Conservation (phyloP, 2,113 vertebrate species). For the Carlito syrichta region DNA sequence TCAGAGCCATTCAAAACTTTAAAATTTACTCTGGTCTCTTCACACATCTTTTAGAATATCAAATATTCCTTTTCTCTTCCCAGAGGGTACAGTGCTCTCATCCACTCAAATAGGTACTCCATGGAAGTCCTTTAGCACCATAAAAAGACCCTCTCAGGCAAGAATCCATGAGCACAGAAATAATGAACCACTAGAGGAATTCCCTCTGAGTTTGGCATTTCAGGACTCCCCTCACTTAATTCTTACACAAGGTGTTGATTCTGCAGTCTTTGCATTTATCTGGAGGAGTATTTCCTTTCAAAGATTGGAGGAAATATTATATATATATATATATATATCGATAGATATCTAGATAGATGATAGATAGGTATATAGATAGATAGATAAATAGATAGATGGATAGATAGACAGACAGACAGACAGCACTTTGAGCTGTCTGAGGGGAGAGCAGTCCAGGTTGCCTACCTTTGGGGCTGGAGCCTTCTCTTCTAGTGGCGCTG, state of each 20-base stretch:
- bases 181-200: conserved; percentile 56
- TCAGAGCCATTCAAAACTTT: conserved; percentile 33
- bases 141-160: conserved; percentile 37
- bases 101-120: conserved; percentile 58
- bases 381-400: too few relatives aligned
- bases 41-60: conserved; percentile 53
- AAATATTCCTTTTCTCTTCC: conserved; percentile 46
- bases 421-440: not conserved
- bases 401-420: too few relatives aligned
- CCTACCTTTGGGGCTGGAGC: not conserved
- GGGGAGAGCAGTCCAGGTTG: accelerated
- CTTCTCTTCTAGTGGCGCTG: not conserved
- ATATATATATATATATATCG: too few relatives aligned
- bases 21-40: conserved; percentile 52
- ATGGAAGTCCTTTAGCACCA: conserved; percentile 39
- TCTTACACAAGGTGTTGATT: conserved; percentile 38
- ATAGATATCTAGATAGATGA: too few relatives aligned
- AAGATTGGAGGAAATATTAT: conserved; percentile 20
- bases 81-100: not conserved
- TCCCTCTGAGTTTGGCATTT: conserved; percentile 40
- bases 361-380: too few relatives aligned
- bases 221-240: conserved; percentile 35
- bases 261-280: conserved; percentile 57
- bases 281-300: conserved; percentile 51
- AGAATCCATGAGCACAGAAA: not conserved